phyloP scores from a whole-genome alignment of 2,888 invertebrate species.

The Trachelus tabidus region DNA sequence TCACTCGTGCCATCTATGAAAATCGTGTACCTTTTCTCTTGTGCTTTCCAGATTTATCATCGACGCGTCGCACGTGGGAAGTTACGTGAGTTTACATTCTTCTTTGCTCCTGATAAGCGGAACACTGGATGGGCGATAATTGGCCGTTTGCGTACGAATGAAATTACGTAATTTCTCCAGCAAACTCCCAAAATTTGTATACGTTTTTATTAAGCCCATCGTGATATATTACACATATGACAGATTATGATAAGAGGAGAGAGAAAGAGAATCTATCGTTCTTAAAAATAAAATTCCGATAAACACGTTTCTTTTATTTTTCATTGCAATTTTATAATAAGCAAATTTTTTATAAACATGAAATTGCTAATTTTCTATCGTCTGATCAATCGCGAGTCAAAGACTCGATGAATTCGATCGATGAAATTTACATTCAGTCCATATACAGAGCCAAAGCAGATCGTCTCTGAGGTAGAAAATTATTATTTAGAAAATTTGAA shows the following conservation, averaged over 20 bases:
- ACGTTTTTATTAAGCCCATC: background rate
- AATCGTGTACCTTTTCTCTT: background rate
- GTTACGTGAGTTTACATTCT: background rate
- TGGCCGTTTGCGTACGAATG: background rate
- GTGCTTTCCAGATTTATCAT: background rate
- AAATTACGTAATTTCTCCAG: background rate
- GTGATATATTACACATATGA: background rate
- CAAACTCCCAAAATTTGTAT: background rate
- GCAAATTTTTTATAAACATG: background rate
- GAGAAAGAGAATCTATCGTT: background rate
- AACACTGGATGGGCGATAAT: background rate
- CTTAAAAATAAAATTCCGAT: background rate
- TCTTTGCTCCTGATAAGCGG: background rate
- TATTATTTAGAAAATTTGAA: too few relatives aligned
- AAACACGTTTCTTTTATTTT: background rate
- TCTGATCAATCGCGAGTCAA: background rate
- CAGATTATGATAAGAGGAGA: background rate
- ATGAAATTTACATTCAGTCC: too few relatives aligned
- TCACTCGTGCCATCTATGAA: background rate
- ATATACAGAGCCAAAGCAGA: too few relatives aligned
- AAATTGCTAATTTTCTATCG: background rate
- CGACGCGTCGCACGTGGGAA: too few relatives aligned
- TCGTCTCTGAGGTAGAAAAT: too few relatives aligned
- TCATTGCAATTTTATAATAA: background rate
- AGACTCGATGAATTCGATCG: background rate